These are phyloP conservation scores for Hermetia illucens DNA, from an alignment of 1,140 invertebrate species.

Conservation along the genomic window DNA sequence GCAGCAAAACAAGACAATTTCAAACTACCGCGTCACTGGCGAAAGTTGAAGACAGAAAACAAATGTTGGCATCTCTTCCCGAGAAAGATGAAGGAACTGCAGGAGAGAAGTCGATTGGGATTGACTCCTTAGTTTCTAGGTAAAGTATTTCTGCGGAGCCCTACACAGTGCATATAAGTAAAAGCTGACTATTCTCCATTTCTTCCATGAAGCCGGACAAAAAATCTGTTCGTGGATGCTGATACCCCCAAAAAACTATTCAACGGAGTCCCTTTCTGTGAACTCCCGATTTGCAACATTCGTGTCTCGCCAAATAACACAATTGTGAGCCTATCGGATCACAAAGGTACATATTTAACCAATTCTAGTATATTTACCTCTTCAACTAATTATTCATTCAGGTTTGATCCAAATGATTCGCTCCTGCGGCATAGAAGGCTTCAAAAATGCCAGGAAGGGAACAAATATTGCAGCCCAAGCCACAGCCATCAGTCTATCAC, in stretches of 20 bases:
- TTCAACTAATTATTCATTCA: too few relatives aligned
- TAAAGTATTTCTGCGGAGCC: too few relatives aligned
- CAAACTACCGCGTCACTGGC: slow-evolving; percentile 25
- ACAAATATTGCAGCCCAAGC: slow-evolving; percentile 93
- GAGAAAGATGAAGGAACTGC: slow-evolving; percentile 48
- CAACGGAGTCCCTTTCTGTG: slow-evolving; percentile 59
- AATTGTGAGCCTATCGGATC: slow-evolving; percentile 57
- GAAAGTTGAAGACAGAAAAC: slow-evolving; percentile 40
- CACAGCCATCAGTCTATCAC: slow-evolving; percentile 63
- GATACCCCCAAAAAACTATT: slow-evolving; percentile 59
- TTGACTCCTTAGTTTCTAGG: slow-evolving; percentile 36
- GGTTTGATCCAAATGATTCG: slow-evolving; percentile 42
- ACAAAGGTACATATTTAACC: slow-evolving; percentile 36
- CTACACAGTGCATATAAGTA: too few relatives aligned
- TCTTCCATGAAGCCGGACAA: too few relatives aligned
- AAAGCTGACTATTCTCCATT: too few relatives aligned
- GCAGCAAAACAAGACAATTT: slow-evolving; percentile 10
- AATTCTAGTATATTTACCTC: slow-evolving; percentile 1
- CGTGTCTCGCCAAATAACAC: slow-evolving; percentile 77
- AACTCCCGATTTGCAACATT: slow-evolving; percentile 71
- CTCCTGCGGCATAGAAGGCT: slow-evolving; percentile 81
- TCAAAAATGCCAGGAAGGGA: slow-evolving; percentile 87
- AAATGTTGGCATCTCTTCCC: slow-evolving; percentile 39
- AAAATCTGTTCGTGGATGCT: slow-evolving; percentile 56
- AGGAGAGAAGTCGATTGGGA: slow-evolving; percentile 45